Base-by-base conservation (phyloP, 2,888 invertebrate genomes). In the Proisotoma minuta region DNA sequence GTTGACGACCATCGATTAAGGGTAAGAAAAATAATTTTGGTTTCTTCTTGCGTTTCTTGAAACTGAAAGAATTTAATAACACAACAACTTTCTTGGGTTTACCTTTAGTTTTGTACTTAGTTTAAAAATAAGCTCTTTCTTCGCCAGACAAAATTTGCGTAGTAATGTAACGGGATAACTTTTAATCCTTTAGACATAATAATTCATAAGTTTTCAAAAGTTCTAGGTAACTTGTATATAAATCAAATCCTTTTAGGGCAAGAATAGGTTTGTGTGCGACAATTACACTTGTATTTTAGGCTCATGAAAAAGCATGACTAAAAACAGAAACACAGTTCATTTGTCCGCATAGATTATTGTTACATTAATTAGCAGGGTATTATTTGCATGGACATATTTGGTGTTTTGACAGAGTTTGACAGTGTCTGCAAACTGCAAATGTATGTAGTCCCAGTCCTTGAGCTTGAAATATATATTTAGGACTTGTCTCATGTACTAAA, bases 1-100 rank as follows among this genome's bases (percentile, higher is more conserved):
- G 85, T 96, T 57, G 82, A 81, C 71, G 97, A 97, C 79, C 90
- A 88, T 78, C 84, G 97, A 77, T 82, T 95, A 79, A 86, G 92
- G 87, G 94, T 93, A 78, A 84, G 86, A n/a, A 43, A 43, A 43
- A 12, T 12, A 4, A 12, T 43, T 5, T 5, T n/a, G 43, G 43
- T 18, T 18, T 43, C 5, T 5, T 20, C 43, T 12, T 12, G 18
- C 28, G 34, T 10, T 22, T 43, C 47, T 3, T 22, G n/a, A 20
- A 49, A 49, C 15, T 3, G 10, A 40, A 12, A 15, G 22, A 23
- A 8, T 50, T 39, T 28, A 10, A 49, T 51, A 43, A 43, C 4
- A 12, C 5, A 5, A 12, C 20, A 5, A 18, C 20, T 5, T 4
- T 12, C 4, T 43, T 4, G 43, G 15, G 15, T 4, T 18, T n/a